A percentile compares a stretch with the other conserved stretches of the same genome.
Conservation (phyloP, 1,140 invertebrate species). For the Drosophila nigromelanica region DNA sequence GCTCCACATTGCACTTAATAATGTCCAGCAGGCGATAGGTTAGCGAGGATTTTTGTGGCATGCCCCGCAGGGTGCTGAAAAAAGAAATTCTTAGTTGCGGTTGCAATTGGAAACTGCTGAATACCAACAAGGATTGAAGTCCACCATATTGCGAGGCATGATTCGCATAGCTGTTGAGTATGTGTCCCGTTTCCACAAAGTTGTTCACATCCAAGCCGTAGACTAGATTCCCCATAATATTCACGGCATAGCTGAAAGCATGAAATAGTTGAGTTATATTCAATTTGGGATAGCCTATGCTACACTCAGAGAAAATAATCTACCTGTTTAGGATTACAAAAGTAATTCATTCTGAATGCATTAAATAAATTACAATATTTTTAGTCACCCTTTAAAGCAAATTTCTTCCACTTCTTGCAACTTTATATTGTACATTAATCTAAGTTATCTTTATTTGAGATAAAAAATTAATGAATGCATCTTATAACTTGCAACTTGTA, state of each 20-base stretch:
- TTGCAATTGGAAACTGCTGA: neutral
- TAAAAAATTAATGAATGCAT: too few species aligned
- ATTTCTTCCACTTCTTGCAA: too few species aligned
- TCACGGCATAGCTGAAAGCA: slow-evolving; percentile 62
- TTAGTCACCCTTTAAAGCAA: too few species aligned
- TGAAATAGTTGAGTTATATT: neutral
- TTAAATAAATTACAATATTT: too few species aligned
- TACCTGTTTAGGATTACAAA: too few species aligned
- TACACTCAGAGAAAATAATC: too few species aligned
- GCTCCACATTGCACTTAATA: slow-evolving; percentile 53
- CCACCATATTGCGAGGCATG: slow-evolving; percentile 15
- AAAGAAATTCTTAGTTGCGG: neutral
- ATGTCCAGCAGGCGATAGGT: slow-evolving; percentile 73
- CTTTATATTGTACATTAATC: too few species aligned
- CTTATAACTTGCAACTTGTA: too few species aligned
- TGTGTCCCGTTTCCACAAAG: slow-evolving; percentile 67
- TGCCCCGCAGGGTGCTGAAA: slow-evolving; percentile 56
- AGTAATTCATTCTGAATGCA: too few species aligned
- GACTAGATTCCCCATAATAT: slow-evolving; percentile 70
- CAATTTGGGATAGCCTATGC: too few species aligned
- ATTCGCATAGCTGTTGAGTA: slow-evolving; percentile 59
- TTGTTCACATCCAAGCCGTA: slow-evolving; percentile 74
- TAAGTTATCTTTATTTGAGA: too few species aligned
- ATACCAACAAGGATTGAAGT: slow-evolving; percentile 71
- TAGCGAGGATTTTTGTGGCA: slow-evolving; percentile 65